phyloP scores from a whole-genome alignment of 2,888 invertebrate genomes.

The Tenthredo mesomela region DNA sequence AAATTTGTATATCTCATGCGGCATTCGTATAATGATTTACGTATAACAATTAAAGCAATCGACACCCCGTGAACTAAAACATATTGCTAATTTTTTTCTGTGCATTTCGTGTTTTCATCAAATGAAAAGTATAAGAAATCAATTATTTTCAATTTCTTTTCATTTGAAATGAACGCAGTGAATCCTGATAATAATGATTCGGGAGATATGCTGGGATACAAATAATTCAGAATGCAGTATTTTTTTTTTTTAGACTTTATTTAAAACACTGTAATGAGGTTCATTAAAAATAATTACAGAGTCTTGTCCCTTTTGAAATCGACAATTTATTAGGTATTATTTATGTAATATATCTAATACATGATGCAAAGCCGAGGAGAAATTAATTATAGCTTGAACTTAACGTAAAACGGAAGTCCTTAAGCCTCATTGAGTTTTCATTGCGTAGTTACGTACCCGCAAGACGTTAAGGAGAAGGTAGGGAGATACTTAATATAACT shows the following conservation, averaged over 20 bases:
- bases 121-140: neutral
- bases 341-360: neutral
- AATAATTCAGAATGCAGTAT: neutral
- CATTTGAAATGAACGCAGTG: too few relatives aligned
- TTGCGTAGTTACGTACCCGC: neutral
- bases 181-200: too few relatives aligned
- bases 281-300: neutral
- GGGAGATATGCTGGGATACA: neutral
- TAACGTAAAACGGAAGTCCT: slow-evolving; percentile 25
- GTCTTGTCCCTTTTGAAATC: neutral
- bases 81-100: too few relatives aligned
- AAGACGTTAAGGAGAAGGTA: neutral
- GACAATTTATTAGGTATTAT: slow-evolving; percentile 1
- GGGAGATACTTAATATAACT: slow-evolving; percentile 20
- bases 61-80: neutral
- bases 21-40: neutral
- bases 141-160: too few relatives aligned
- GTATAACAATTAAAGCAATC: neutral
- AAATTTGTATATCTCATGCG: neutral
- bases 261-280: neutral
- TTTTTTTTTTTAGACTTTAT: neutral
- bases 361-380: neutral
- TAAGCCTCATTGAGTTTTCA: slow-evolving; percentile 38
- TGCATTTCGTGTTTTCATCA: too few relatives aligned
- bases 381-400: slow-evolving; percentile 13